Evolutionary conservation across 2,888 invertebrate species (phyloP), one percentile per base, ranked within the genome.

Genomic region (Hydrotaea cyrtoneurina): DNA sequence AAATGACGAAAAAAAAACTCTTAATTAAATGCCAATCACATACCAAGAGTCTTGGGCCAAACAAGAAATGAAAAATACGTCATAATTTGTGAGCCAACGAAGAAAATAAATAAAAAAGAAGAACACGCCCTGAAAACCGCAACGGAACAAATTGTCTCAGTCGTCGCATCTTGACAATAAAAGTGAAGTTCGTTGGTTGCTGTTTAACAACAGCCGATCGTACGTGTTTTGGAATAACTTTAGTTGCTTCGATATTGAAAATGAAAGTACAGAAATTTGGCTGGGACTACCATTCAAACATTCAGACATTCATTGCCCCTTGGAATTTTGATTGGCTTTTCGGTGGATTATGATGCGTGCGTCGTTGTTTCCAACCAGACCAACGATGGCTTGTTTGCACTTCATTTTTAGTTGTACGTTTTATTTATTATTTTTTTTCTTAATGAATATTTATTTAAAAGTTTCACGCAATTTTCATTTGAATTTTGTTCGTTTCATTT

Each of bases 1-100:
- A 66, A 31, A 11, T n/a, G n/a, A n/a, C n/a, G n/a, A n/a, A n/a
- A 69, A 46, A 69, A 19, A 66, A 39, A 69, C 43, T 46, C 23
- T 39, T 73, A 73, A 73, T 73, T 55, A 55, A 73, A 73, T 73
- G 73, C 73, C 55, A 73, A 73, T 73, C 73, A 73, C 73, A 73
- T 57, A 57, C 53, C 17, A 39, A 55, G 21, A 69, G 39, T 39
- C 19, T 66, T 66, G 15, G 36, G 19, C 39, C 66, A 66, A 62
- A 62, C 23, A 13, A 4, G n/a, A n/a, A 23, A 59, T 0, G 31
- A 62, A 59, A 59, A 15, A 69, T 21, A 73, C 73, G 55, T 73
- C 73, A 73, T 73, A 73, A 73, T 73, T 57, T 73, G 55, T 57
- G 39, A 11, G 7, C 36, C 53, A 8, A 31, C 31, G 10, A 39